These are phyloP conservation scores for Spodoptera frugiperda DNA, from an alignment of 1,140 invertebrate genomes.

Conservation along the genomic window DNA sequence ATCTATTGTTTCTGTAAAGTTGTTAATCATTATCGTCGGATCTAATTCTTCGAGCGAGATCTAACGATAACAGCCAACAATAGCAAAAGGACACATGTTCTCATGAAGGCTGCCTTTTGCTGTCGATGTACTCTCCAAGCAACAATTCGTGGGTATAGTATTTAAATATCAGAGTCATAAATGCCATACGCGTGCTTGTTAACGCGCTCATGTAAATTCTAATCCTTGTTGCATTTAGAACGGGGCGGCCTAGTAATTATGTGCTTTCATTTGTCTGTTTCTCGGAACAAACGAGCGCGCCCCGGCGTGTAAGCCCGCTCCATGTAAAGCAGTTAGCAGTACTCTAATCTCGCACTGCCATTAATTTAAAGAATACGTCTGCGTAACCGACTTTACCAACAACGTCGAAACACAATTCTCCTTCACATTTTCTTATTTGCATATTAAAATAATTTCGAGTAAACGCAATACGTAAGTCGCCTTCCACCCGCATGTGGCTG, in stretches of 20 bases:
- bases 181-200: conserved; percentile 83
- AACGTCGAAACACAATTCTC: conserved; percentile 82
- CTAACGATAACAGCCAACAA: conserved; percentile 27
- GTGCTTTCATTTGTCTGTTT: conserved; percentile 85
- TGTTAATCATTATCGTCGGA: conserved; percentile 35
- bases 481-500: conserved; percentile 59
- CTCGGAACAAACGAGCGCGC: conserved; percentile 80
- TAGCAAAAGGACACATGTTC: conserved; percentile 26
- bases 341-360: conserved; percentile 83
- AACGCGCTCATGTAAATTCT: conserved; percentile 82
- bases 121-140: conserved; percentile 55
- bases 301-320: conserved; percentile 74
- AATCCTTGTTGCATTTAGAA: conserved; percentile 84
- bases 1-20: conserved; percentile 17
- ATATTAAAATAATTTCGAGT: conserved; percentile 86
- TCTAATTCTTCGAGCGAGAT: conserved; percentile 34
- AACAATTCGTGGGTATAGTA: conserved; percentile 47
- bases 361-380: conserved; percentile 86
- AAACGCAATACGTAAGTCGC: conserved; percentile 82
- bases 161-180: conserved; percentile 82
- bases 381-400: conserved; percentile 78
- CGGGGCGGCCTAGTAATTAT: conserved; percentile 84
- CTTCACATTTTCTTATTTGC: conserved; percentile 86
- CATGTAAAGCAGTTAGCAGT: conserved; percentile 85
- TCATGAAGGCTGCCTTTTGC: conserved; percentile 10